A percentile compares a stretch with the other conserved stretches of the same genome.
phyloP scores from a whole-genome alignment of 2,113 vertebrate genomes.

The Empidonax traillii region DNA sequence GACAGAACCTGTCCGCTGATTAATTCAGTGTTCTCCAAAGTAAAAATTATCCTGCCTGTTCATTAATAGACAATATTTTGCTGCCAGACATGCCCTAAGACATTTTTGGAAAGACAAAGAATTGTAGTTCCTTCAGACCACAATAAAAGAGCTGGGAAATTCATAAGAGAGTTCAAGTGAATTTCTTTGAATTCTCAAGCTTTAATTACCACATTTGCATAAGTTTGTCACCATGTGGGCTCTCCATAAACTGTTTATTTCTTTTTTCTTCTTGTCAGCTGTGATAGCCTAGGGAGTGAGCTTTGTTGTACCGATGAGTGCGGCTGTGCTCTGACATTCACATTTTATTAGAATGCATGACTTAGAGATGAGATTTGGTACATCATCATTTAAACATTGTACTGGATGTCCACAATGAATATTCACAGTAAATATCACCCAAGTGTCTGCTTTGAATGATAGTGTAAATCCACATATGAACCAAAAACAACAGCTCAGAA shows the following conservation, averaged over 20 bases:
- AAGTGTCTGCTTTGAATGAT: neutral
- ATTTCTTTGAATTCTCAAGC: constrained; percentile 43
- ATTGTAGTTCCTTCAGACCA: constrained; percentile 5
- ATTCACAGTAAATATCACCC: neutral
- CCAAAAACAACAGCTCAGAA: neutral
- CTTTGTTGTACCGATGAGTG: neutral
- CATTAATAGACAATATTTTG: constrained; percentile 8
- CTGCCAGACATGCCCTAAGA: constrained; percentile 21
- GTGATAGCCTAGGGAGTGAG: neutral
- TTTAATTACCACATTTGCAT: constrained; percentile 65
- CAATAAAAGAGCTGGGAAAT: constrained; percentile 4
- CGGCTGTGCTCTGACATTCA: neutral
- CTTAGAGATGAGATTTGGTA: neutral
- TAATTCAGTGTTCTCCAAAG: constrained; percentile 27
- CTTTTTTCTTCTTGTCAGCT: neutral
- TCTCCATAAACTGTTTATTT: neutral
- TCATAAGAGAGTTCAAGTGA: constrained; percentile 6
- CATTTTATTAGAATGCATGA: neutral
- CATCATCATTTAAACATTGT: neutral
- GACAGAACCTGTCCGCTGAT: neutral
- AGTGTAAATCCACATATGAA: neutral
- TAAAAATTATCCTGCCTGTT: neutral
- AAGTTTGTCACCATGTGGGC: neutral
- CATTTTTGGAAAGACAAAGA: constrained; percentile 51
- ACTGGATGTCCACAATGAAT: neutral